Conservation (phyloP, 2,888 invertebrate species). For the Leptopilina drosophilae region DNA sequence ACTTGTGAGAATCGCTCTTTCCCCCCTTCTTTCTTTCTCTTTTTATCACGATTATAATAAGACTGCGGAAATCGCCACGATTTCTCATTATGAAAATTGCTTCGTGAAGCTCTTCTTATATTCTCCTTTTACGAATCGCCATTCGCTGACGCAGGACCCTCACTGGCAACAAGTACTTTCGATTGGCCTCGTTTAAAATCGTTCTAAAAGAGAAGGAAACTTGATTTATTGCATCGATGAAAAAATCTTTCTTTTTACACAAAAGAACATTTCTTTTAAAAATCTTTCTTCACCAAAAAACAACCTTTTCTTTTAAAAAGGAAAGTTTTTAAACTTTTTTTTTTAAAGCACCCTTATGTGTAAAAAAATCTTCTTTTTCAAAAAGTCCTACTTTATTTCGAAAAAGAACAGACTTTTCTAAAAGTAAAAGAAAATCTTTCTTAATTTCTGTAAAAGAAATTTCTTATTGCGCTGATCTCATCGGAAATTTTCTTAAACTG, state of each 20-base stretch:
- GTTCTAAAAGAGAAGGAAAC: background rate
- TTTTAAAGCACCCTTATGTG: too few relatives aligned
- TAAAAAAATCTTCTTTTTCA: too few relatives aligned
- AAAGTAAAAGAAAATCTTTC: too few relatives aligned
- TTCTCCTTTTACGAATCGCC: constrained; percentile 1
- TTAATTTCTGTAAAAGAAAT: background rate
- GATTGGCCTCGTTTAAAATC: constrained; percentile 45
- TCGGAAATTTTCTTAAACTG: background rate
- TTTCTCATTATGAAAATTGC: constrained; percentile 49
- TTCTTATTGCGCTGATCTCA: constrained; percentile 15
- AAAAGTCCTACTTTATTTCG: too few relatives aligned
- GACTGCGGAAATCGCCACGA: constrained; percentile 46
- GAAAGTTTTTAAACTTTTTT: too few relatives aligned
- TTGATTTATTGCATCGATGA: constrained; percentile 7
- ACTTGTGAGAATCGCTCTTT: constrained; percentile 10
- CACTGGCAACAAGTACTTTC: constrained; percentile 37
- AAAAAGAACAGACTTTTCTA: too few relatives aligned
- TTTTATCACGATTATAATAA: constrained; percentile 16
- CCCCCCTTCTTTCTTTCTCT: background rate
- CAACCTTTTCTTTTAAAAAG: too few relatives aligned
- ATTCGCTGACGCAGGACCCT: constrained; percentile 39
- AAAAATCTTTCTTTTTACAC: too few relatives aligned
- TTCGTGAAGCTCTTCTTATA: constrained; percentile 33
- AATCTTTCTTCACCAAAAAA: too few relatives aligned
- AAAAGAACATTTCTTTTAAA: too few relatives aligned